These are phyloP conservation scores for Onychomys torridus DNA, from an alignment of 2,797 vertebrate genomes.

Conservation along the genomic window DNA sequence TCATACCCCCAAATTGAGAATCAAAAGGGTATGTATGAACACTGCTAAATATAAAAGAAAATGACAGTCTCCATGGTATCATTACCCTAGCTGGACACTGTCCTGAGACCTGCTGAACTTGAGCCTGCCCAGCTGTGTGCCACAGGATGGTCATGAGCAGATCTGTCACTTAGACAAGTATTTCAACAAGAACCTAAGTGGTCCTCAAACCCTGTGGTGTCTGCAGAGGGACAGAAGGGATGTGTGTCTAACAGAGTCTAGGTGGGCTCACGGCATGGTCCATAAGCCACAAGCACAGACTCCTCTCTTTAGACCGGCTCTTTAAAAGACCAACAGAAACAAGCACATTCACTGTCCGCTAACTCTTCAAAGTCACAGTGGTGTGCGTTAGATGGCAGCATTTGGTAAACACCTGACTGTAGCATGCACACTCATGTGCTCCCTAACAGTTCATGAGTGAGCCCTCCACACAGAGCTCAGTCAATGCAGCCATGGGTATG, in stretches of 20 bases:
- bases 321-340: background rate
- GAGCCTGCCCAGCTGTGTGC: no score
- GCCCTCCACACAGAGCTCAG: no score
- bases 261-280: background rate
- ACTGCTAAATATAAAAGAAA: background rate
- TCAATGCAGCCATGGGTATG: background rate
- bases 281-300: background rate
- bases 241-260: background rate
- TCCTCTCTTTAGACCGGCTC: background rate
- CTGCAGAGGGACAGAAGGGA: background rate
- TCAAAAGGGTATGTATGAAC: background rate
- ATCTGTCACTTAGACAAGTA: background rate
- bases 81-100: background rate
- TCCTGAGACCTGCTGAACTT: background rate
- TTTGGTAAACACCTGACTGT: background rate
- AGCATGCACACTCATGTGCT: no score
- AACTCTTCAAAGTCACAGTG: background rate
- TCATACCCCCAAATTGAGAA: background rate
- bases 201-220: background rate
- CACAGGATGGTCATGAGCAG: background rate
- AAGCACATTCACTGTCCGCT: background rate
- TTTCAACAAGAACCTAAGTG: background rate
- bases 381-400: background rate
- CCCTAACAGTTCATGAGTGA: background rate
- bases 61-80: background rate